These are phyloP conservation scores for Aphrocallistes beatrix DNA, from an alignment of 37 sponge, comb jelly and placozoan genomes.

Conservation along the genomic window DNA sequence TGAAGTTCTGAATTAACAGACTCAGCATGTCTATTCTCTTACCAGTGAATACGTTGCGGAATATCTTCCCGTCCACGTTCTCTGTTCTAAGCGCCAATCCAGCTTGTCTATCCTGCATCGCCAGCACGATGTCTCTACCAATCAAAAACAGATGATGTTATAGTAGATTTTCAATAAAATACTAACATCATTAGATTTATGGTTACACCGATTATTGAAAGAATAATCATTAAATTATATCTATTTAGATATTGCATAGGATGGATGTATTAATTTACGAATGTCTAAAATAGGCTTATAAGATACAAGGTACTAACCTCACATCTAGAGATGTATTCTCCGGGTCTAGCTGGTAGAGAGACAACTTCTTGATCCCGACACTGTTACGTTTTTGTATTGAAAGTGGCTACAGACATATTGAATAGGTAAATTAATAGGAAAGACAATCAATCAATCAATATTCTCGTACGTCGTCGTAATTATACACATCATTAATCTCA, in stretches of 20 bases:
- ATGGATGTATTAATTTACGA: too few species aligned
- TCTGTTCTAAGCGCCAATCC: neutral
- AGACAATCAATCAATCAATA: too few species aligned
- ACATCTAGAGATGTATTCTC: neutral
- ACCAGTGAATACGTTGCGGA: neutral
- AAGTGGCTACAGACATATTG: neutral
- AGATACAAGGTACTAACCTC: neutral
- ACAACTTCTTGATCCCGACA: neutral
- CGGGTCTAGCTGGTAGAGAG: neutral
- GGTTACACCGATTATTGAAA: too few species aligned
- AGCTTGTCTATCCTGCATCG: constrained; percentile 5
- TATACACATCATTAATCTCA: neutral
- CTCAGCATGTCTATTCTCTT: too few species aligned
- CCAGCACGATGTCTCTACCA: neutral
- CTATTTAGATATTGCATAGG: too few species aligned
- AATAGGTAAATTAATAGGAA: neutral
- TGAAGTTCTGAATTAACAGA: too few species aligned
- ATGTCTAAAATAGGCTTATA: too few species aligned
- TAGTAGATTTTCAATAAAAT: too few species aligned
- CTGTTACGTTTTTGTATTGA: neutral
- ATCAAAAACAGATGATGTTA: too few species aligned
- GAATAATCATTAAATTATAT: too few species aligned
- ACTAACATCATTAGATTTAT: too few species aligned
- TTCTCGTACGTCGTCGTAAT: too few species aligned
- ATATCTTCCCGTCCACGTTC: neutral